Base-by-base conservation (phyloP, 1,140 invertebrate species). In the Drosophila triauraria region DNA sequence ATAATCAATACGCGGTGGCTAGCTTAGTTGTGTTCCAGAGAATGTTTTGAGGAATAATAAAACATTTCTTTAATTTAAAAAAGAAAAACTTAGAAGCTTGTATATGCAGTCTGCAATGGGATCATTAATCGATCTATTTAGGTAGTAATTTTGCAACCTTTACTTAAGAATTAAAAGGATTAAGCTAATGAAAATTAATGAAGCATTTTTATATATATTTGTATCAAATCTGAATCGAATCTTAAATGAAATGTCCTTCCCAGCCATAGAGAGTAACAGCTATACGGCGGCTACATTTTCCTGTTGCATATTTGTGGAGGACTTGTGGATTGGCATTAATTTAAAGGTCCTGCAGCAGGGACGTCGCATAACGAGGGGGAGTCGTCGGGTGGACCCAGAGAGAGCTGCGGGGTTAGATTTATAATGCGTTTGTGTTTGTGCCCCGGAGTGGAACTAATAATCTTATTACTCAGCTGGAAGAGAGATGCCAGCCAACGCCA, bases 391-490 rank as follows among this genome's bases (percentile, higher is more conserved):
- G 12, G 7, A 32, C 3, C 4, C 23, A 35, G n/a, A 35, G n/a
- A 17, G 42, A 17, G 40, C 40, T 42, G 30, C 40, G 57, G 64
- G 62, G 57, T 20, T 62, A 58, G 65, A 78, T 78, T 78, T 78
- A 78, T 78, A 78, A 78, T 78, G 75, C 46, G 46, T 58, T 78
- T 78, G 76, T 78, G 76, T 78, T 78, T 78, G 75, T 78, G 75
- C 76, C 75, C 58, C 48, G 50, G 76, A 78, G 76, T 78, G 76
- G 76, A 78, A 78, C 76, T 78, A 78, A 78, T 78, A 78, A 78
- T 78, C 76, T 78, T 78, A 78, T 78, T 78, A 78, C 64, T 78
- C 76, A 78, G 61, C 76, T 78, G 76, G 76, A 78, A 78, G 76
- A 71, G 76, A 71, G 68, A 78, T 78, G 75, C 64, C 69, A 78